Base-by-base conservation (phyloP, 2,113 vertebrate genomes). In the Gopherus flavomarginatus region DNA sequence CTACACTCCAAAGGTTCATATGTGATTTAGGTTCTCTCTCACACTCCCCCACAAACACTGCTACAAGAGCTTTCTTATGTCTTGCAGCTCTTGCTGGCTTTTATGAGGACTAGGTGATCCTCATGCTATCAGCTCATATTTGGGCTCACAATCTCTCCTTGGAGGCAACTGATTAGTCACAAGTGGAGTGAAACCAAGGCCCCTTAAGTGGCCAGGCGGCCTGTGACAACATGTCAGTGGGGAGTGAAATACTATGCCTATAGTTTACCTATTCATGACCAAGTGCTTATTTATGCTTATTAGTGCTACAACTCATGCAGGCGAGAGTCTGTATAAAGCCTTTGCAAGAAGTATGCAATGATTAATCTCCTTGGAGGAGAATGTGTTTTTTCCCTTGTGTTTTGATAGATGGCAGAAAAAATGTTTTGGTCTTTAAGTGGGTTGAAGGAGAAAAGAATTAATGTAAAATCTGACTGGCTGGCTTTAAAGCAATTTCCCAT, bases 361-460 rank as follows among this genome's bases (percentile, higher is more conserved):
- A 91, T 97, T 96, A 87, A 96, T 95, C 96, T 97, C 84, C 90
- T 97, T 96, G 81, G 89, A 92, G 81, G 79, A 92, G 89, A 75
- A 86, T 95, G 86, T 91, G 93, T 52, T 88, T 96, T 94, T 97
- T 50, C 89, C 87, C 47, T 1, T 7, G 49, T 92, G 83, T 85
- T 95, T 97, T 97, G 90, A 93, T 92, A 94, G 94, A 89, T 91
- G 92, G 87, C 95, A 57, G 57, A 95, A 96, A 97, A 96, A 86
- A 90, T 83, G 81, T 47, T 95, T 97, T 95, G 83, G 35, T 94
- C 83, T 96, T 80, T 82, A 92, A 95, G 90, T 93, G 93, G 92
- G 93, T 96, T 54, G 57, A 96, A 93, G 94, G 94, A 72, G 85
- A 88, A 81, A 93, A 86, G 44, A 86, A 75, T 88, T 93, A 90